Conservation (phyloP, 2,113 vertebrate genomes). For the Cephalopholis sonnerati region DNA sequence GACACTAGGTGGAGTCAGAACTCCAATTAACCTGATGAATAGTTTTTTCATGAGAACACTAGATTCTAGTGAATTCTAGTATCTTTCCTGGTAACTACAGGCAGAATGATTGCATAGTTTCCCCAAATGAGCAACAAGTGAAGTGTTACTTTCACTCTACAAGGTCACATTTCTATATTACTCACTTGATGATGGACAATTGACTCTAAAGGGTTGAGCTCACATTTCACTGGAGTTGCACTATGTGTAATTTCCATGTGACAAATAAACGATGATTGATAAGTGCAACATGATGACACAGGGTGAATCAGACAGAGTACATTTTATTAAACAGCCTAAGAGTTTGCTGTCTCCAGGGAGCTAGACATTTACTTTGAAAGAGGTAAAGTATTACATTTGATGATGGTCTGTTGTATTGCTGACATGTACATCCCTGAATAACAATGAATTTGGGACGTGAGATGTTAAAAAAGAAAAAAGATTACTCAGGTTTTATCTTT, state of each 20-base stretch:
- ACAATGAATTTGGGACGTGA: not conserved
- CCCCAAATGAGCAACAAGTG: not conserved
- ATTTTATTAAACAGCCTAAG: not conserved
- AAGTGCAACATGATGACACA: not conserved
- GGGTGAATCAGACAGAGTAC: not conserved
- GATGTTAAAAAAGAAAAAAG: no score
- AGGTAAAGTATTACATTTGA: no score
- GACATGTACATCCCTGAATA: no score
- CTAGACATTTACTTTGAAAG: no score
- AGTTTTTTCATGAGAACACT: not conserved
- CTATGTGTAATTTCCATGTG: no score
- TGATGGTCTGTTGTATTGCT: no score
- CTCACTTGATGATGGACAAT: not conserved
- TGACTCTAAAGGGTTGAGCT: not conserved
- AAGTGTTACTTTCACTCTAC: not conserved
- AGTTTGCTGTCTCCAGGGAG: no score
- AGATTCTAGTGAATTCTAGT: not conserved
- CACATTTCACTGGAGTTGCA: no score
- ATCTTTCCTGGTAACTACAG: not conserved
- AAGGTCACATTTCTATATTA: not conserved
- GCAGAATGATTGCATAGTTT: not conserved
- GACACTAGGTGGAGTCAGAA: slow-evolving; percentile 47
- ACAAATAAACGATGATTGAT: not conserved
- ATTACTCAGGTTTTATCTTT: no score
- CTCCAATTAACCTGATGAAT: not conserved